Conservation (phyloP, 92 coral and sea anemone genomes). For the Pocillopora meandrina region DNA sequence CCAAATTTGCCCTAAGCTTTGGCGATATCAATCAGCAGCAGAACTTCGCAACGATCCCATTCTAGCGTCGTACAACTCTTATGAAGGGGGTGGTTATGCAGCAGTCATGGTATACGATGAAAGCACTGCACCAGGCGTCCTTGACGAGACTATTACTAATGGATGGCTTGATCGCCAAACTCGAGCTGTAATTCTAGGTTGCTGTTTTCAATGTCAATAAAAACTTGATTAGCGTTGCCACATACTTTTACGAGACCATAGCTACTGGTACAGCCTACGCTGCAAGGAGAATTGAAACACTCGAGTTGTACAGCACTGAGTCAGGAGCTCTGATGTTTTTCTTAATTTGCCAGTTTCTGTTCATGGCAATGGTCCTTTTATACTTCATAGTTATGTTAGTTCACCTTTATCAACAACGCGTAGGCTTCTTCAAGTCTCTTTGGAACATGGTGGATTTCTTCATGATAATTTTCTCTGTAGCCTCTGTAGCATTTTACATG, state of each 20-base stretch:
- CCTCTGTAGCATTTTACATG: constrained; percentile 33
- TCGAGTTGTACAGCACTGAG: constrained; percentile 10
- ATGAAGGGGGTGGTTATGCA: constrained; percentile 49
- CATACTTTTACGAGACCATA: too few species aligned
- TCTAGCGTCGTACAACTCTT: constrained; percentile 18
- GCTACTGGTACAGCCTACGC: too few species aligned
- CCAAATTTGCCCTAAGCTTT: constrained; percentile 39
- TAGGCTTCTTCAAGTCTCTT: constrained; percentile 12
- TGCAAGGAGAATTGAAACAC: too few species aligned
- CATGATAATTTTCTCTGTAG: constrained; percentile 23
- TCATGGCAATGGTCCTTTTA: constrained; percentile 44
- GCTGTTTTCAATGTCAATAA: constrained; percentile 52
- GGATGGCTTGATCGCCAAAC: constrained; percentile 57
- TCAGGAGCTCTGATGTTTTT: constrained; percentile 39
- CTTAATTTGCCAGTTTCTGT: constrained; percentile 46
- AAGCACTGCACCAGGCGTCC: constrained; percentile 26
- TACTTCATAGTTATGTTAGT: constrained; percentile 24
- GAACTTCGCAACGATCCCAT: constrained; percentile 1
- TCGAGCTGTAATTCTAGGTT: constrained; percentile 43
- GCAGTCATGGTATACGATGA: constrained; percentile 47
- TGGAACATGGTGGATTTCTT: constrained; percentile 51
- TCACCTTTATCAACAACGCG: constrained; percentile 22
- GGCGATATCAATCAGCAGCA: constrained; percentile 42
- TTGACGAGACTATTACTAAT: constrained; percentile 14
- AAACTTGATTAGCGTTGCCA: constrained; percentile 1